phyloP scores from a whole-genome alignment of 2,113 vertebrate genomes.

The Turdus rufiventris region DNA sequence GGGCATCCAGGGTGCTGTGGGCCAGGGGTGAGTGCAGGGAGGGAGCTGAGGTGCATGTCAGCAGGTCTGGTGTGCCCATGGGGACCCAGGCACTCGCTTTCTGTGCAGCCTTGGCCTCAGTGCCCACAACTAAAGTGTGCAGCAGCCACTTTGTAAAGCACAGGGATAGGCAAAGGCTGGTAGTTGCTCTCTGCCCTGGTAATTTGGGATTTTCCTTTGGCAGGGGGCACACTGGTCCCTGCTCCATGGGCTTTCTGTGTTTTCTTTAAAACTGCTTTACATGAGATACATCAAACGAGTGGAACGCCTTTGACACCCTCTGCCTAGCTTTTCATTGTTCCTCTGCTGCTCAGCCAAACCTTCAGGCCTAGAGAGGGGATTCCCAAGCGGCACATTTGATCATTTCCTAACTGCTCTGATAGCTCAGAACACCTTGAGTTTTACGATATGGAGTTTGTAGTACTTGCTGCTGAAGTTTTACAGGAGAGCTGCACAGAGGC shows the following conservation, averaged over 20 bases:
- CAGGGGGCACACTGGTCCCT: no score
- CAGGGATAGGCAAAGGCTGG: neutral
- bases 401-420: neutral
- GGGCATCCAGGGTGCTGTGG: neutral
- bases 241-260: neutral
- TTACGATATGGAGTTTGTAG: neutral
- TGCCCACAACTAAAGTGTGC: no score
- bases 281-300: neutral
- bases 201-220: neutral
- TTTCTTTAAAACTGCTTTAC: neutral
- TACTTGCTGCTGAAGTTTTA: neutral
- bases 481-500: neutral
- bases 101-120: neutral
- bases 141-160: neutral
- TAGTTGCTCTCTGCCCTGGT: neutral
- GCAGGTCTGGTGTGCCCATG: neutral
- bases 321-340: neutral
- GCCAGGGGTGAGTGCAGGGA: fast-evolving
- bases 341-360: neutral
- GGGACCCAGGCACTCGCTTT: neutral
- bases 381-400: neutral
- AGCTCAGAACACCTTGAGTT: neutral
- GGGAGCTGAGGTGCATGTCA: neutral
- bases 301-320: neutral
- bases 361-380: neutral